Percentiles rank a stretch among this genome's conserved stretches.
phyloP scores from a whole-genome alignment of 2,888 invertebrate species.

The Graphium colonna region DNA sequence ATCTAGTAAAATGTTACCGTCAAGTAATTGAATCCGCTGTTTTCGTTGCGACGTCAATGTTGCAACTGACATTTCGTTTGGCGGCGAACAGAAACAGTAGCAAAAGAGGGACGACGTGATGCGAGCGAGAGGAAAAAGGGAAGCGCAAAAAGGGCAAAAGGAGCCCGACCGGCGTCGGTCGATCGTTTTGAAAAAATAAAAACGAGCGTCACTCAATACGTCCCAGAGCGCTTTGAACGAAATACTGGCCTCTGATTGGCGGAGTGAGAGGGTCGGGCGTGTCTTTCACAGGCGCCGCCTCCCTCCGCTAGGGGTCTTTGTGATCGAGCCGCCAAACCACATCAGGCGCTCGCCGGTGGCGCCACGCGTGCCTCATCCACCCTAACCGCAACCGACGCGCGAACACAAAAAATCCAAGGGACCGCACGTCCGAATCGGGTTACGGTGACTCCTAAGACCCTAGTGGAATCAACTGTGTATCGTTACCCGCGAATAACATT shows the following conservation, averaged over 20 bases:
- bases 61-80: slow-evolving; percentile 57
- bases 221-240: slow-evolving; percentile 66
- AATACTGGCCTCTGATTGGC: slow-evolving; percentile 53
- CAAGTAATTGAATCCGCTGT: slow-evolving; percentile 22
- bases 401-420: slow-evolving; percentile 29
- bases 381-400: slow-evolving; percentile 53
- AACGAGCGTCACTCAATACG: slow-evolving; percentile 67
- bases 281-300: slow-evolving; percentile 57
- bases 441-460: slow-evolving; percentile 11
- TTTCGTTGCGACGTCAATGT: slow-evolving; percentile 46
- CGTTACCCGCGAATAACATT: neutral
- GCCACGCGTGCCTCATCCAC: slow-evolving; percentile 56
- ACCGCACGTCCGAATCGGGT: slow-evolving; percentile 25
- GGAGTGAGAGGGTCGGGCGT: slow-evolving; percentile 50
- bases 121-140: slow-evolving; percentile 17
- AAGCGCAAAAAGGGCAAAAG: slow-evolving; percentile 43
- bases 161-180: slow-evolving; percentile 43
- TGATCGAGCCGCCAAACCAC: slow-evolving; percentile 63
- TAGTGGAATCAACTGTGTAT: slow-evolving; percentile 10
- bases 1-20: slow-evolving; percentile 5
- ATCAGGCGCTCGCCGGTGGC: slow-evolving; percentile 72
- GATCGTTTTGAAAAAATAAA: slow-evolving; percentile 68
- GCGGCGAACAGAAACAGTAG: slow-evolving; percentile 43
- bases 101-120: slow-evolving; percentile 47
- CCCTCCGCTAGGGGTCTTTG: slow-evolving; percentile 60